Conservation (phyloP, 2,888 invertebrate species). For the Nematopogon swammerdamellus region DNA sequence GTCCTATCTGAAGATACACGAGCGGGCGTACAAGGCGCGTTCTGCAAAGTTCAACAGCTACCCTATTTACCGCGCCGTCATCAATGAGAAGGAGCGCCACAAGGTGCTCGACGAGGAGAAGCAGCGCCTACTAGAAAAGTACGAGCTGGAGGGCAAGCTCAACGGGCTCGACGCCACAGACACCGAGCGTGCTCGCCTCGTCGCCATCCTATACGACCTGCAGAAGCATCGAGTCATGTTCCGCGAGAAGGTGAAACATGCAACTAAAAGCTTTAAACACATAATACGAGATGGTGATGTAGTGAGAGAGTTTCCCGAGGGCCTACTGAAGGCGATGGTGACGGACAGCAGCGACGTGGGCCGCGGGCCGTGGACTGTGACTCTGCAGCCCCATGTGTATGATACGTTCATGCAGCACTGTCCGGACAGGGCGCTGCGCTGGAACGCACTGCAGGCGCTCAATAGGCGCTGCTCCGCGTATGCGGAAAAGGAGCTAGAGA, state of each 20-base stretch:
- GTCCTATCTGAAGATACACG: conserved; percentile 74
- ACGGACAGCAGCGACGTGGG: conserved; percentile 54
- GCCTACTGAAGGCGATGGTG: conserved; percentile 64
- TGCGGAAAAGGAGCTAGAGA: conserved; percentile 62
- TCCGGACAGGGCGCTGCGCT: conserved; percentile 70
- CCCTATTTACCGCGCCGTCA: conserved; percentile 67
- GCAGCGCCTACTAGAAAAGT: conserved; percentile 71
- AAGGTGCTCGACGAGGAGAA: conserved; percentile 58
- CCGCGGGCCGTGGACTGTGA: conserved; percentile 82
- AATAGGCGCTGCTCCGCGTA: conserved; percentile 66
- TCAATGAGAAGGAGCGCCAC: conserved; percentile 46
- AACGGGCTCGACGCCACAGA: conserved; percentile 72
- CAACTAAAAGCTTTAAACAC: conserved; percentile 65
- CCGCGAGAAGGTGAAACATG: conserved; percentile 62
- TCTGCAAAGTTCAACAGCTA: conserved; percentile 69
- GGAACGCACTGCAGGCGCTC: conserved; percentile 83
- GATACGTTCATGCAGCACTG: conserved; percentile 81
- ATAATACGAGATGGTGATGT: conserved; percentile 62
- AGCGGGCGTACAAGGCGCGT: conserved; percentile 72
- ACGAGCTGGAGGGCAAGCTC: conserved; percentile 74
- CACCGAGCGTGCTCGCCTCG: conserved; percentile 39
- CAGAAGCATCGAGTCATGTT: conserved; percentile 60
- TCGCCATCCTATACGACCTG: conserved; percentile 47
- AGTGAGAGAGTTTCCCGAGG: conserved; percentile 71
- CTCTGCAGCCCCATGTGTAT: conserved; percentile 70